phyloP scores from a whole-genome alignment of 2,797 vertebrate species.

The Champsocephalus gunnari region DNA sequence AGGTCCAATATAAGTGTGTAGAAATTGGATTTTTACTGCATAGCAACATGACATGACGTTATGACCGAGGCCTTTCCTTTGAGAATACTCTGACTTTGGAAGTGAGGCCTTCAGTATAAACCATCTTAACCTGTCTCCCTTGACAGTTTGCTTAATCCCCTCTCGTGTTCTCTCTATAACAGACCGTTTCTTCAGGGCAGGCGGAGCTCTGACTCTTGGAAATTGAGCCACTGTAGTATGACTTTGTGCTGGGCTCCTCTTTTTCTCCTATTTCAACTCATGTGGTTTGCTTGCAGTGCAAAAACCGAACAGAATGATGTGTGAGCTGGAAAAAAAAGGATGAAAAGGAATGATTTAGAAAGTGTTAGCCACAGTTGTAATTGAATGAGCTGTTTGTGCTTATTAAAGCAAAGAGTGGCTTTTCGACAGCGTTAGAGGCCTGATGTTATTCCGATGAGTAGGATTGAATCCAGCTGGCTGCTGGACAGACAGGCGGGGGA shows the following conservation, averaged over 20 bases:
- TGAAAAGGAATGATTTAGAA: slow-evolving; percentile 44
- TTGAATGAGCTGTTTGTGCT: slow-evolving; percentile 59
- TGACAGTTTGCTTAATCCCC: slow-evolving; percentile 69
- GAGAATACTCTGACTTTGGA: slow-evolving; percentile 69
- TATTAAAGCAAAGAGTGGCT: slow-evolving; percentile 51
- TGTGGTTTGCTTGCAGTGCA: slow-evolving; percentile 58
- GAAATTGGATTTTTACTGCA: slow-evolving; percentile 47
- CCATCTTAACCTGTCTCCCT: slow-evolving; percentile 66
- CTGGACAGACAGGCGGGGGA: slow-evolving; percentile 62
- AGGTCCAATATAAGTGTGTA: slow-evolving; percentile 59
- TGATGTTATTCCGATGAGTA: slow-evolving; percentile 66
- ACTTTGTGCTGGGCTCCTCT: slow-evolving; percentile 27
- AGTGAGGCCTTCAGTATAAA: slow-evolving; percentile 58
- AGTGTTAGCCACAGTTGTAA: slow-evolving; percentile 52
- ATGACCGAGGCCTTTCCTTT: slow-evolving; percentile 27
- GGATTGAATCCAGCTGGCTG: slow-evolving; percentile 72
- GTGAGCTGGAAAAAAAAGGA: slow-evolving; percentile 46
- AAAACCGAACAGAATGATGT: slow-evolving; percentile 36
- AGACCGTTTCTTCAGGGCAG: slow-evolving; percentile 26
- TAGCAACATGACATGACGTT: slow-evolving; percentile 17
- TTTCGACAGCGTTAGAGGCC: slow-evolving; percentile 45
- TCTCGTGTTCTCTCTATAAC: slow-evolving; percentile 59
- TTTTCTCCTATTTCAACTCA: slow-evolving; percentile 46
- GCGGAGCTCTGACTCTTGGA: slow-evolving; percentile 37
- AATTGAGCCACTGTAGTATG: slow-evolving; percentile 47